Conservation (phyloP, 2,797 vertebrate species). For the Acipenser transmontanus region DNA sequence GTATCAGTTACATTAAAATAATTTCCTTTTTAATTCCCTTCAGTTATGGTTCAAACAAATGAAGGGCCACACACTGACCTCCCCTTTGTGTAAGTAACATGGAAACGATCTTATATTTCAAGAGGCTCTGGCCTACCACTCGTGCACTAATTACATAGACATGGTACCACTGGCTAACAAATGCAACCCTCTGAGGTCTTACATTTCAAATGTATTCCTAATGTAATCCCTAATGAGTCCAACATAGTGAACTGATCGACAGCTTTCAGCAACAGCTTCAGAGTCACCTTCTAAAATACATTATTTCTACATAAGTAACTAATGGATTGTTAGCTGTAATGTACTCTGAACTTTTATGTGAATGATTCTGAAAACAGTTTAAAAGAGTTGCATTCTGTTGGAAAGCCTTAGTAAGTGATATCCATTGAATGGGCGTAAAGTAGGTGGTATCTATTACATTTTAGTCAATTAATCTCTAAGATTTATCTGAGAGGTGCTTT, state of each 20-base stretch:
- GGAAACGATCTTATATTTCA: slow-evolving; percentile 35
- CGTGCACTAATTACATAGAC: slow-evolving; percentile 41
- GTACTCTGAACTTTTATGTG: too few relatives aligned
- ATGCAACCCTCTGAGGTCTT: slow-evolving; percentile 32
- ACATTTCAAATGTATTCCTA: slow-evolving; percentile 23
- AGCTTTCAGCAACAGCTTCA: slow-evolving; percentile 9
- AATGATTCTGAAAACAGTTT: too few relatives aligned
- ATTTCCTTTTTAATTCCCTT: slow-evolving; percentile 23
- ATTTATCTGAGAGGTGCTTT: too few relatives aligned
- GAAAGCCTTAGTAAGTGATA: too few relatives aligned
- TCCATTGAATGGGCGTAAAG: too few relatives aligned
- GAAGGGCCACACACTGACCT: slow-evolving; percentile 46
- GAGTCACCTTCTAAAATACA: background rate
- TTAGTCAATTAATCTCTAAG: too few relatives aligned
- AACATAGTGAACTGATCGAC: background rate
- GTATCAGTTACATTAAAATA: slow-evolving; percentile 23
- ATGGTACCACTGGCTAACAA: slow-evolving; percentile 39
- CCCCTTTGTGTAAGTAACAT: slow-evolving; percentile 32
- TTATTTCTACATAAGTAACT: too few relatives aligned
- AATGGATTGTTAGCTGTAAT: too few relatives aligned
- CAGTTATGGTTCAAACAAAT: slow-evolving; percentile 30
- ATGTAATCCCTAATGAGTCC: background rate
- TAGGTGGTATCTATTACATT: too few relatives aligned
- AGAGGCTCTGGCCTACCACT: slow-evolving; percentile 31
- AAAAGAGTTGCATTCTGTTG: too few relatives aligned